Base-by-base conservation (phyloP, 2,888 invertebrate species). In the Morpho deidamia region DNA sequence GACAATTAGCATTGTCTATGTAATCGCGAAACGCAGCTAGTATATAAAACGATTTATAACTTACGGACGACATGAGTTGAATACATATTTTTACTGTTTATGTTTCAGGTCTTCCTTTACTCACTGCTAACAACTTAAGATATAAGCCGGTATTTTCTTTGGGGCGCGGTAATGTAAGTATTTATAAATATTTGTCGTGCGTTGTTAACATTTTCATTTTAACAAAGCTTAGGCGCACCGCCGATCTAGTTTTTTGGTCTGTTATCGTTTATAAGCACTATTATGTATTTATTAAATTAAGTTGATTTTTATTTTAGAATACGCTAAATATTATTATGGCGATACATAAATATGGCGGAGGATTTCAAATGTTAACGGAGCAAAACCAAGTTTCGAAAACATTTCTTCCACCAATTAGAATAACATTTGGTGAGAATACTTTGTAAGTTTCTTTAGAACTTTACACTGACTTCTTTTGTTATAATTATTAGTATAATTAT, bases 371-470 rank as follows among this genome's bases (percentile, higher is more conserved):
- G 10, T 39, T 71, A 5, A 59, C 68, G 42, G 60, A 72, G 8
- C 10, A 54, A 7, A 58, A 59, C 12, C 58, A 65, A 9, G 11
- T 11, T 1, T 14, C 33, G 12, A 33, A 47, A 42, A 33, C 42
- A 10, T 59, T 55, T 55, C 45, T 61, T 11, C 53, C 61, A 12
- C 62, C 85, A 0, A 33, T 78, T 0, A 51, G 64, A 40, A 69
- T 84, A 51, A 72, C 44, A 55, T 72, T 87, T 12, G 84, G 83
- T 1, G 63, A 62, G n/a, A 72, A 82, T 59, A 59, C 68, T 12
- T 58, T 62, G 86, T 86, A 68, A 79, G 84, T 78, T 11, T 8
- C 1, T 10, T 11, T 11, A 11, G 23, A 23, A 3, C 0, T 23
- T 23, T 23, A 23, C 23, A 23, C 23, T 23, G 5, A 23, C 23